Base-by-base conservation (phyloP, 2,888 invertebrate species). In the Hyles lineata region DNA sequence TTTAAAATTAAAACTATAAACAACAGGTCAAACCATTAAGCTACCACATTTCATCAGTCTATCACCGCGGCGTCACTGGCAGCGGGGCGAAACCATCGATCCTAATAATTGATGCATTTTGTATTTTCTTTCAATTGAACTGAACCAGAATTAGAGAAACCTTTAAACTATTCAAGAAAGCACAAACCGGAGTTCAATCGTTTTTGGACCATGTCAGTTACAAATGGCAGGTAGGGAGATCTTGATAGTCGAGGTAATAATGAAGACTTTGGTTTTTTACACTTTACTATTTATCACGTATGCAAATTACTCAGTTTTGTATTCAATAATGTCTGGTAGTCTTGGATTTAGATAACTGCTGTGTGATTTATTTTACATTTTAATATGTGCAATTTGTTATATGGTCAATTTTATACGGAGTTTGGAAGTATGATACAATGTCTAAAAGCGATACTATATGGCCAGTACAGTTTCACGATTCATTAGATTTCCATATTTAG, bases 91-190 rank as follows among this genome's bases (percentile, higher is more conserved):
- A 67, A 60, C 52, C 71, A 76, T 79, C 76, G 78, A 80, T 80
- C 58, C 69, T 29, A 43, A 76, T 77, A 79, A 82, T 81, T 82
- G 77, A 83, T 82, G 71, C 73, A 70, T 70, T 71, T 76, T 80
- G 82, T 78, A 84, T 86, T 82, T 82, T 82, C 80, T 79, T 75
- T 79, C 80, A 82, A 85, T 83, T 81, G 83, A 85, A 84, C 23
- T n/a, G 9, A 19, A 15, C 35, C 21, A 29, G 67, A 35, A 23
- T 63, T 21, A 35, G 35, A 43, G 43, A 50, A 23, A 67, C 17
- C 67, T 67, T 11, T 35, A 15, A n/a, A 43, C n/a, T 4, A 35
- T 63, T 17, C 50, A 15, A 23, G 50, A 17, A 15, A 23, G 9
- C 43, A 23, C 67, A 50, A 21, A 7, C 50, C 23, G 15, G 0